phyloP scores from a whole-genome alignment of 2,113 vertebrate species.

The Leptobrachium leishanense region DNA sequence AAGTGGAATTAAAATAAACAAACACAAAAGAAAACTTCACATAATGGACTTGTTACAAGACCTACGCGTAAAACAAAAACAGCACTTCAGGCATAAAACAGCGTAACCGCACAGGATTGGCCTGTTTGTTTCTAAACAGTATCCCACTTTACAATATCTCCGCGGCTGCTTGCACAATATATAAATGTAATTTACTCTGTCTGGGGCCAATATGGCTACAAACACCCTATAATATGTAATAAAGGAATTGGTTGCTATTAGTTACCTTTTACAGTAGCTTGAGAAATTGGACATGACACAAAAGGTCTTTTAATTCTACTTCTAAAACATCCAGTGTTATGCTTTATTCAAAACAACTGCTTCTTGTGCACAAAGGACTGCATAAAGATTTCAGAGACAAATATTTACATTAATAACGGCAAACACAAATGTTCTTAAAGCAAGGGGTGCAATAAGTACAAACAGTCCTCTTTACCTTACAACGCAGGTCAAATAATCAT shows the following conservation, averaged over 20 bases:
- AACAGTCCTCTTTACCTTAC: constrained; percentile 34
- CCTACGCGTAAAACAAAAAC: not conserved
- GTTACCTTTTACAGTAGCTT: constrained; percentile 2
- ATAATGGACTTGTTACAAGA: not conserved
- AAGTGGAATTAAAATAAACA: not conserved
- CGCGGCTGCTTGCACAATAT: not conserved
- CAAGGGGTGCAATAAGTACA: not conserved
- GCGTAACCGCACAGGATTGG: not conserved
- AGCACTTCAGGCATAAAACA: not conserved
- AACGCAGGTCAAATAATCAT: constrained; percentile 50
- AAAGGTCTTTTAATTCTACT: constrained; percentile 5
- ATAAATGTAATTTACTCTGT: constrained; percentile 3
- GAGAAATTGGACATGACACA: constrained; percentile 5
- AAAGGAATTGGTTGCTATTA: not conserved
- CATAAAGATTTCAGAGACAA: constrained; percentile 17
- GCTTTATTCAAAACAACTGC: constrained; percentile 15
- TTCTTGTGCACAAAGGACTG: constrained; percentile 7
- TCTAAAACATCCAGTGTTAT: constrained; percentile 2
- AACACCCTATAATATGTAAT: constrained; percentile 3
- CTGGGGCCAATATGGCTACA: constrained; percentile 2
- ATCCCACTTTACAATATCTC: not conserved
- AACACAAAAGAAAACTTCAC: not conserved
- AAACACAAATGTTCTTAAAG: constrained; percentile 15
- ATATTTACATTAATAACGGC: constrained; percentile 38
- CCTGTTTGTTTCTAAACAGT: not conserved